Percentiles rank a stretch among this genome's conserved stretches.
phyloP scores from a whole-genome alignment of 2,888 invertebrate genomes.

The Troilus luridus region DNA sequence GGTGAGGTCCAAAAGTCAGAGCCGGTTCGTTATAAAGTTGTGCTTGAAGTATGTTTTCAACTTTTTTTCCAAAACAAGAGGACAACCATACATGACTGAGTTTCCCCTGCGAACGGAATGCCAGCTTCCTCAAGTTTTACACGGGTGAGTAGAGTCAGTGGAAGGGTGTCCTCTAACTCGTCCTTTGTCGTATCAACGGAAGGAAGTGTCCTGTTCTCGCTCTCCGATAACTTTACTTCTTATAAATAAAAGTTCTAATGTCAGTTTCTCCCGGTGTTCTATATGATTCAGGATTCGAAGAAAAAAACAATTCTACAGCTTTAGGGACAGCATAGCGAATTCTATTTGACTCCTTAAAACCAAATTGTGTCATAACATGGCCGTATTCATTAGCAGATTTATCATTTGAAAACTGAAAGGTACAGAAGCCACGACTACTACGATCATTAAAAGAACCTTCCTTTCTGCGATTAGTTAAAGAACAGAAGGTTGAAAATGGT shows the following conservation, averaged over 20 bases:
- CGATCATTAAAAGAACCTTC: too few relatives aligned
- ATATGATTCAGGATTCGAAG: not conserved
- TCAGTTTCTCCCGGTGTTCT: not conserved
- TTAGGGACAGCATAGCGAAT: too few relatives aligned
- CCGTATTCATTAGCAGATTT: too few relatives aligned
- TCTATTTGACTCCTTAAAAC: too few relatives aligned
- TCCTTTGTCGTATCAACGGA: slow-evolving; percentile 25
- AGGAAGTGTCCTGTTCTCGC: slow-evolving; percentile 21
- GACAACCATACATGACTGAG: not conserved
- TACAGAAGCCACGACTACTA: too few relatives aligned
- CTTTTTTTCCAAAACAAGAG: slow-evolving; percentile 45
- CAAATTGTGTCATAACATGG: too few relatives aligned
- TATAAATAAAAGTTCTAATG: slow-evolving; percentile 42
- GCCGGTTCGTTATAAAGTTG: not conserved
- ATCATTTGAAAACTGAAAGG: too few relatives aligned
- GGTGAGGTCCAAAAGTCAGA: not conserved
- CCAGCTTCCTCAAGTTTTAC: slow-evolving; percentile 36
- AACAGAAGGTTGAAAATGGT: too few relatives aligned
- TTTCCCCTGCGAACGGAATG: slow-evolving; percentile 32
- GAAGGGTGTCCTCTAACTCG: slow-evolving; percentile 37
- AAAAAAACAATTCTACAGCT: too few relatives aligned
- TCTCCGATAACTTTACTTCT: slow-evolving; percentile 26
- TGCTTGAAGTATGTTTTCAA: slow-evolving; percentile 34
- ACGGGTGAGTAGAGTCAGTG: slow-evolving; percentile 45
- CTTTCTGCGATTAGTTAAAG: too few relatives aligned